These are phyloP conservation scores for Drosophila affinis DNA, from an alignment of 2,888 invertebrate species.

Conservation along the genomic window DNA sequence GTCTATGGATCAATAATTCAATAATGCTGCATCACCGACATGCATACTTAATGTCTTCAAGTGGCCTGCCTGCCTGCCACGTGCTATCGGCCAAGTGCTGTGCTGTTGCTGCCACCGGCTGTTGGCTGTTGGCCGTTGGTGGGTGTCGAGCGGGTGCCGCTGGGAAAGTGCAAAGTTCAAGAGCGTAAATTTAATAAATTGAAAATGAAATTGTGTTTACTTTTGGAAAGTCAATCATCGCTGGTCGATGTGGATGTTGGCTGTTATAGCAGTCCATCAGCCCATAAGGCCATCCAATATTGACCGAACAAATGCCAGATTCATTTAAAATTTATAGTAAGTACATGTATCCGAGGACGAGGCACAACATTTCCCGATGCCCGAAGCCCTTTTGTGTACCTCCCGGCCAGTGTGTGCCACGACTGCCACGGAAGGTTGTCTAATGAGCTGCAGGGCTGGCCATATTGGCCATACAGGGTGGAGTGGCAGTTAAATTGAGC, in stretches of 20 bases:
- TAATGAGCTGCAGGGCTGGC: conserved; percentile 15
- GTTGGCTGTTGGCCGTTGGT: neutral
- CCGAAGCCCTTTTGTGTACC: neutral
- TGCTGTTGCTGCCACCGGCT: neutral
- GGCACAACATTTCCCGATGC: neutral
- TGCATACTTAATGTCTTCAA: conserved; percentile 6
- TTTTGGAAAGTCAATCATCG: conserved; percentile 51
- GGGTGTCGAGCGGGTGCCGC: neutral
- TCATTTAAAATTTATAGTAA: conserved; percentile 72
- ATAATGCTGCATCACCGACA: conserved; percentile 12
- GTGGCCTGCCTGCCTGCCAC: conserved; percentile 19
- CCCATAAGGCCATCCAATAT: conserved; percentile 54
- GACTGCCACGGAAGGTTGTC: neutral
- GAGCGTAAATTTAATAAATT: conserved; percentile 49
- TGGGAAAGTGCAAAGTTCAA: conserved; percentile 44
- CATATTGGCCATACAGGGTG: neutral
- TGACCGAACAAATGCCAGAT: conserved; percentile 48
- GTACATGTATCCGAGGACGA: conserved; percentile 32
- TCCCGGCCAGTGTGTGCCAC: neutral
- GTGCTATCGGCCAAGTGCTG: neutral
- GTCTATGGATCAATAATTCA: neutral
- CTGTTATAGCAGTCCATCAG: conserved; percentile 18
- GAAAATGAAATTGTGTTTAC: conserved; percentile 63
- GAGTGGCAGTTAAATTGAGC: conserved; percentile 42
- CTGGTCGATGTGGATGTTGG: conserved; percentile 4